A percentile compares a stretch with the other conserved stretches of the same genome.
Evolutionary conservation across 2,113 vertebrate species (phyloP).

Genomic region (Phyllopteryx taeniolatus): DNA sequence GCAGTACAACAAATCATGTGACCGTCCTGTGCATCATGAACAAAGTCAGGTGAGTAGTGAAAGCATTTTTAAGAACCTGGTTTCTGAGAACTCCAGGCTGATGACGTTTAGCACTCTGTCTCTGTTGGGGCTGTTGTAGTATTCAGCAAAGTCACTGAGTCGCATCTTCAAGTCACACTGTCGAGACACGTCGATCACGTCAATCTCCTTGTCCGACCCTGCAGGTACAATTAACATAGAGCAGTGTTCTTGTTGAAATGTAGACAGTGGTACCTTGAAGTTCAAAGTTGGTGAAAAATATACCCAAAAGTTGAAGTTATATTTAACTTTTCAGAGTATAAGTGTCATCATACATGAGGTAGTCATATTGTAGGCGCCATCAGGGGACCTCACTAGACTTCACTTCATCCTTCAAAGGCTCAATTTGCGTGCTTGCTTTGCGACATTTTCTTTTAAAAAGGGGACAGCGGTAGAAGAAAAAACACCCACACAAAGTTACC

Average conservation of each 20-base stretch:
- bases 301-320: too few relatives aligned
- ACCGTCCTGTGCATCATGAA: neutral
- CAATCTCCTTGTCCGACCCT: conserved; percentile 89
- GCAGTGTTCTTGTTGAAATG: neutral
- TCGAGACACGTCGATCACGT: conserved; percentile 88
- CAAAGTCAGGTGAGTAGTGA: neutral
- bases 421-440: too few relatives aligned
- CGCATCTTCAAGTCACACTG: conserved; percentile 90
- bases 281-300: neutral
- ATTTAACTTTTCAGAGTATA: too few relatives aligned
- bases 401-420: too few relatives aligned
- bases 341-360: too few relatives aligned
- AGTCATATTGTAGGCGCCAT: too few relatives aligned
- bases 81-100: conserved; percentile 93
- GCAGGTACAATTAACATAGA: neutral
- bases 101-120: conserved; percentile 90
- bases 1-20: neutral
- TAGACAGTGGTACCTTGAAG: neutral
- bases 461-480: too few relatives aligned
- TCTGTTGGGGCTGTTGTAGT: conserved; percentile 84
- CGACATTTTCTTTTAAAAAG: too few relatives aligned
- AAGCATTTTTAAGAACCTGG: conserved; percentile 71
- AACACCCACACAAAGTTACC: too few relatives aligned
- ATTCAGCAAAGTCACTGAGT: conserved; percentile 85
- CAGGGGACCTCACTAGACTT: too few relatives aligned